phyloP scores from a whole-genome alignment of 2,797 vertebrate species.

The Emydoidea blandingii region DNA sequence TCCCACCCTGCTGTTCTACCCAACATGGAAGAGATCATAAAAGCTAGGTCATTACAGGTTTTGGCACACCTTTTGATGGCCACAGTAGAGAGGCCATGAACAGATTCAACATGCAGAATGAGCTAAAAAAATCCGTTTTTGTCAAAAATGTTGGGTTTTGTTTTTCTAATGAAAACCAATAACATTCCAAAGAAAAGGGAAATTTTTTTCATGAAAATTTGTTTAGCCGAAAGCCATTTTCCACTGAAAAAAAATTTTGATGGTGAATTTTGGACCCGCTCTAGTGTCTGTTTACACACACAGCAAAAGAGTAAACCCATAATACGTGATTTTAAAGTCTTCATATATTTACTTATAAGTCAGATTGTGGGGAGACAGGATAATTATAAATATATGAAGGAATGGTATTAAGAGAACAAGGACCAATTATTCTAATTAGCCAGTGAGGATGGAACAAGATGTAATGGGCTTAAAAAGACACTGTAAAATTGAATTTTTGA shows the following conservation, averaged over 20 bases:
- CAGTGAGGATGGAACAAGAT: conserved; percentile 41
- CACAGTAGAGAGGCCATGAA: background rate
- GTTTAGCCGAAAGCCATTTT: background rate
- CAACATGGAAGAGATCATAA: background rate
- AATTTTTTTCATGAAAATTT: background rate
- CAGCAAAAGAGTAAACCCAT: background rate
- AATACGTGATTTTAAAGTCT: background rate
- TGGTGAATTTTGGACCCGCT: background rate
- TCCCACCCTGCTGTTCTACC: background rate
- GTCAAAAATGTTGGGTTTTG: background rate
- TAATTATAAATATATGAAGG: conserved; percentile 16
- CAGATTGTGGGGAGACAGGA: background rate
- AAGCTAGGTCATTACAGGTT: background rate
- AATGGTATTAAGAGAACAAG: conserved; percentile 20
- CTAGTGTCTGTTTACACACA: background rate
- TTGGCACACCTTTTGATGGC: background rate
- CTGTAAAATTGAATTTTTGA: conserved; percentile 47
- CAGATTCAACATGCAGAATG: background rate
- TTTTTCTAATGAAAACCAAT: background rate
- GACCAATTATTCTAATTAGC: conserved; percentile 55
- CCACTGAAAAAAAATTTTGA: background rate
- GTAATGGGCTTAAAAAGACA: conserved; percentile 33
- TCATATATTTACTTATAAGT: background rate
- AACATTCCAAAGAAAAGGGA: background rate
- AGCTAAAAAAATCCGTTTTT: background rate